Evolutionary conservation across 2,797 vertebrate species (phyloP).

Genomic region (Cygnus olor): DNA sequence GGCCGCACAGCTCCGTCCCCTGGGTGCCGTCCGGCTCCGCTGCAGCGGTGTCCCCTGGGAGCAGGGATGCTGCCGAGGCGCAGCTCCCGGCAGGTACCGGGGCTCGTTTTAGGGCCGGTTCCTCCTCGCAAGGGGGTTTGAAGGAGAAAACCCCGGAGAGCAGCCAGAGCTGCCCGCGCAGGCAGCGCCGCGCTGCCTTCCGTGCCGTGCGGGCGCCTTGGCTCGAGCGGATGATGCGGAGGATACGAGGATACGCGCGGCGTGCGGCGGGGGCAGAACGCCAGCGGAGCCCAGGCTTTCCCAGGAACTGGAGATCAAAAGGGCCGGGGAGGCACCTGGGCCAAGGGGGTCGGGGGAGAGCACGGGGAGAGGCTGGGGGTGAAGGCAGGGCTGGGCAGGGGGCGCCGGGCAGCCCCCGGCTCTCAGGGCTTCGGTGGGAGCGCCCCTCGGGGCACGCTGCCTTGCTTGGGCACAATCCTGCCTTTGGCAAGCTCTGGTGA

Average conservation of each 20-base stretch:
- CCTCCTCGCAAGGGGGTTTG: too few relatives aligned
- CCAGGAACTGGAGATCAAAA: background rate
- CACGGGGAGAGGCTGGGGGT: too few relatives aligned
- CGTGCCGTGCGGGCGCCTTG: accelerated
- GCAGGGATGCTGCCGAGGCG: background rate
- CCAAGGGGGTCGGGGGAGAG: background rate
- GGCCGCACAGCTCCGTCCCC: too few relatives aligned
- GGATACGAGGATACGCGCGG: background rate
- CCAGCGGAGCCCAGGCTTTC: accelerated
- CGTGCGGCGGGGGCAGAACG: accelerated
- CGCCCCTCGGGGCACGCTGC: too few relatives aligned
- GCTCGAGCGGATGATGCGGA: background rate
- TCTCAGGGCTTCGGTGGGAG: too few relatives aligned
- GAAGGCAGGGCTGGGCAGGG: background rate
- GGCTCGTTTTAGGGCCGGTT: background rate
- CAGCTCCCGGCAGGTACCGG: background rate
- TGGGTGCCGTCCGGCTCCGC: too few relatives aligned
- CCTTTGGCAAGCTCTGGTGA: too few relatives aligned
- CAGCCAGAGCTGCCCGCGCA: too few relatives aligned
- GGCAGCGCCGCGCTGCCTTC: too few relatives aligned
- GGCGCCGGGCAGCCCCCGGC: too few relatives aligned
- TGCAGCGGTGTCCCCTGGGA: background rate
- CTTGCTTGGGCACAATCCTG: too few relatives aligned
- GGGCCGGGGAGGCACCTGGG: background rate
- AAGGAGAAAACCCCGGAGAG: too few relatives aligned